Evolutionary conservation across 2,113 vertebrate genomes (phyloP).

Genomic region (Varanus komodoensis): DNA sequence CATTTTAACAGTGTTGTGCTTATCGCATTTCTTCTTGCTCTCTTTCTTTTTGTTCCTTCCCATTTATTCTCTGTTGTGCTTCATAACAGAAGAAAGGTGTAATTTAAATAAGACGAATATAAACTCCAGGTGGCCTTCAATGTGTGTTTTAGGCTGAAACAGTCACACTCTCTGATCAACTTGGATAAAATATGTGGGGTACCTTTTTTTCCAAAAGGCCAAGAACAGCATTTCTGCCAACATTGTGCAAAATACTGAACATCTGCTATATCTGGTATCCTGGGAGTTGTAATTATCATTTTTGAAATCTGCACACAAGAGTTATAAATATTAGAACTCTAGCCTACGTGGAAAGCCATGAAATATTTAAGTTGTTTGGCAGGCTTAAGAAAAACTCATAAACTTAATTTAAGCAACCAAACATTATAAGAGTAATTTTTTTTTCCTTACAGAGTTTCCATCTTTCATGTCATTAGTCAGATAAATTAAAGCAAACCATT

Average conservation of each 20-base stretch:
- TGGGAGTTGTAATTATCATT: conserved; percentile 89
- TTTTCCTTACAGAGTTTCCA: conserved; percentile 80
- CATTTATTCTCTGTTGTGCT: neutral
- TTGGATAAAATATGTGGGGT: conserved; percentile 83
- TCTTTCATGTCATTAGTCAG: conserved; percentile 82
- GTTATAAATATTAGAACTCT: conserved; percentile 90
- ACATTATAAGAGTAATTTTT: conserved; percentile 73
- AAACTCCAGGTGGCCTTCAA: conserved; percentile 61
- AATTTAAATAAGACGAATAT: neutral
- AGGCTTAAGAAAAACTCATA: conserved; percentile 87
- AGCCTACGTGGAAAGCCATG: conserved; percentile 83
- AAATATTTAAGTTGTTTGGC: conserved; percentile 90
- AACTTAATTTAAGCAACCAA: conserved; percentile 87
- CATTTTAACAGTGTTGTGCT: too few relatives aligned
- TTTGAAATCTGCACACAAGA: conserved; percentile 88
- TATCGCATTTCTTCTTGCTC: neutral
- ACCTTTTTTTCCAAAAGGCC: conserved; percentile 77
- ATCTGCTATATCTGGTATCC: conserved; percentile 87
- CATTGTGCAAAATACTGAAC: conserved; percentile 87
- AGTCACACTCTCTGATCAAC: conserved; percentile 83
- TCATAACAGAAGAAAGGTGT: neutral
- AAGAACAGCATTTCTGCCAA: conserved; percentile 85
- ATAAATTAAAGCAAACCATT: conserved; percentile 79
- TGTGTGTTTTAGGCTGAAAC: conserved; percentile 69
- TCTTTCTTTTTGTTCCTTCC: too few relatives aligned